Evolutionary conservation across 2,888 invertebrate species (phyloP).

Genomic region (Amblyjoppa proteus): DNA sequence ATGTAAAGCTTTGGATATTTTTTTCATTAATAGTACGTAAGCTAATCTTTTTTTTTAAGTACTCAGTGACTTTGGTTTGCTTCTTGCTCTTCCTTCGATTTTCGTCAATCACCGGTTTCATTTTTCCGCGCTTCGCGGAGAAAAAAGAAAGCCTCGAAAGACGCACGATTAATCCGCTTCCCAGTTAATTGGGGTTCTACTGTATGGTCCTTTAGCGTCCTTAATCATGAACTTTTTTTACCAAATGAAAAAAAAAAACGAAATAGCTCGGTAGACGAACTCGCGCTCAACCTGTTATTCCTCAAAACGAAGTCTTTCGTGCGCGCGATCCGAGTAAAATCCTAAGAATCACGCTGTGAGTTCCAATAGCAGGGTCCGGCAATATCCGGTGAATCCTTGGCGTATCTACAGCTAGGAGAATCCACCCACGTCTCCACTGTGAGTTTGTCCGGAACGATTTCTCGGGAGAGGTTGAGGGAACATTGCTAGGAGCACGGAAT

Average conservation of each 20-base stretch:
- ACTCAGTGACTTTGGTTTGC: no score
- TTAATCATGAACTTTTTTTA: constrained; percentile 2
- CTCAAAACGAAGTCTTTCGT: not conserved
- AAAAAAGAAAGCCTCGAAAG: no score
- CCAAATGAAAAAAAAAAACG: constrained; percentile 9
- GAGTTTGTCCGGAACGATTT: not conserved
- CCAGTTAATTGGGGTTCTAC: no score
- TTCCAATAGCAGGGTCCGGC: constrained; percentile 23
- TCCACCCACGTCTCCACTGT: not conserved
- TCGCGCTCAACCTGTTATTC: constrained; percentile 28
- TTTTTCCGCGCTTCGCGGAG: no score
- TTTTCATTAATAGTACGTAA: no score
- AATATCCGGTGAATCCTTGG: constrained; percentile 27
- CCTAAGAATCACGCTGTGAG: not conserved
- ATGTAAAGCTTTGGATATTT: no score
- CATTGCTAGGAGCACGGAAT: not conserved
- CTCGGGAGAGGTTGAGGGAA: not conserved
- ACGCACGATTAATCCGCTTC: no score
- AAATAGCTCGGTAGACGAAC: constrained; percentile 5
- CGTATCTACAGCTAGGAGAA: not conserved
- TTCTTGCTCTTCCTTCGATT: no score
- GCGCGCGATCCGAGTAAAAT: constrained; percentile 6
- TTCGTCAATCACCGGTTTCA: no score
- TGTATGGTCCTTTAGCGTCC: no score
- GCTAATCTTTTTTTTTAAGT: no score